Evolutionary conservation across 2,113 vertebrate species (phyloP).

Genomic region (Strigops habroptila): DNA sequence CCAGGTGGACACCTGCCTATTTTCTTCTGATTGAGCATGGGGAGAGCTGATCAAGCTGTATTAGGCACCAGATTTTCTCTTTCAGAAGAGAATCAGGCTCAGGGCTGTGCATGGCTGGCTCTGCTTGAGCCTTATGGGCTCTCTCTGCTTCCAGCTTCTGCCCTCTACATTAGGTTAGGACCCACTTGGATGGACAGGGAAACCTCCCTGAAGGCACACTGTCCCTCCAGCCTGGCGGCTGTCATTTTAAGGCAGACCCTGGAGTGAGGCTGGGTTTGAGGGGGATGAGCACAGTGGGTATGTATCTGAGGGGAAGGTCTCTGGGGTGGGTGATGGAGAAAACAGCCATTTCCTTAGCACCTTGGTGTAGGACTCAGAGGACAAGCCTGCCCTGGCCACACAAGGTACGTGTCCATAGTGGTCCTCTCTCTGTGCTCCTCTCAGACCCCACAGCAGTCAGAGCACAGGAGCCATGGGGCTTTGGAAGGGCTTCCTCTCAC

Average conservation of each 20-base stretch:
- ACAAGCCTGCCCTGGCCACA: not conserved
- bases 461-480: not conserved
- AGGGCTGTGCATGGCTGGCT: not conserved
- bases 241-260: not conserved
- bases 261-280: not conserved
- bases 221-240: not conserved
- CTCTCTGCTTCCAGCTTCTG: not conserved
- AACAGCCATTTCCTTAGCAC: not conserved
- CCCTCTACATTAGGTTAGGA: not conserved
- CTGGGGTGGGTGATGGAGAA: not conserved
- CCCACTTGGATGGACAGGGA: accelerated
- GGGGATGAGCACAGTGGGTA: accelerated
- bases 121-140: not conserved
- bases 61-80: not conserved
- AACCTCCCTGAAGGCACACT: not conserved
- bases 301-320: not conserved
- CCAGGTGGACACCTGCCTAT: not conserved
- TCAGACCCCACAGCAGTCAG: accelerated
- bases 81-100: not conserved
- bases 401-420: accelerated
- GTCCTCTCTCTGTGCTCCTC: not conserved
- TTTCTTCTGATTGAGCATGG: not conserved
- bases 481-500: not conserved
- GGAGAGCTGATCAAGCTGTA: not conserved
- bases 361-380: accelerated